Evolutionary conservation across 2,113 vertebrate species (phyloP), one percentile per base, ranked within the genome.

Genomic region (Paramormyrops kingsleyae): DNA sequence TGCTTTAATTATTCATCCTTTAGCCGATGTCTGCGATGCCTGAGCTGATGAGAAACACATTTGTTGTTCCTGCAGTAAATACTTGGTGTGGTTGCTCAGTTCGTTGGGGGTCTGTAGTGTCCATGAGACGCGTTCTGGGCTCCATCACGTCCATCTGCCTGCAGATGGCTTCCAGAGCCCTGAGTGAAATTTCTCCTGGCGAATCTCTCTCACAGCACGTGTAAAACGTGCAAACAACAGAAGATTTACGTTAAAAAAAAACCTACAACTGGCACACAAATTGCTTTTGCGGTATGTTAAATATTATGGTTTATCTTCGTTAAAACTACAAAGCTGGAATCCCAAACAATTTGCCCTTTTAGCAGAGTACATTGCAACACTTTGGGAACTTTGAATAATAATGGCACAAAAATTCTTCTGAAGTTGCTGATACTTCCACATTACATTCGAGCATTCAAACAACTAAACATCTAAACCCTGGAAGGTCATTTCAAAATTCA

Each of bases 21-120:
- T 89, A 50, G 5, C 52, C 15, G 27, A 56, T 87, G 86, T 87
- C 50, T 87, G 35, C 24, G 21, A 50, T 47, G 77, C 77, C 35
- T n/a, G 31, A 21, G 19, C 50, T 83, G 88, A 89, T 83, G 47
- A 12, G 50, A 84, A 89, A 89, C 88, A 89, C 88, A 53, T 83
- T 89, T 59, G 19, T 3, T 89, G 46, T 80, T 13, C 27, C 62
- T 35, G 88, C 46, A 53, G 70, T 89, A 52, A 89, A 80, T 80
- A 80, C 35, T 42, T 84, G 50, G 80, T 96, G 95, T 94, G 93
- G 94, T 92, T 94, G 93, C 95, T 96, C 95, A 95, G 95, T 95
- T 94, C 91, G 95, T 95, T 96, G 95, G 95, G 95, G 94, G 95
- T 93, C 95, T 94, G 94, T 94, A 95, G 92, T 93, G 93, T 74